Conservation (phyloP, 2,888 invertebrate species). For the Cryptocephalus primarius region DNA sequence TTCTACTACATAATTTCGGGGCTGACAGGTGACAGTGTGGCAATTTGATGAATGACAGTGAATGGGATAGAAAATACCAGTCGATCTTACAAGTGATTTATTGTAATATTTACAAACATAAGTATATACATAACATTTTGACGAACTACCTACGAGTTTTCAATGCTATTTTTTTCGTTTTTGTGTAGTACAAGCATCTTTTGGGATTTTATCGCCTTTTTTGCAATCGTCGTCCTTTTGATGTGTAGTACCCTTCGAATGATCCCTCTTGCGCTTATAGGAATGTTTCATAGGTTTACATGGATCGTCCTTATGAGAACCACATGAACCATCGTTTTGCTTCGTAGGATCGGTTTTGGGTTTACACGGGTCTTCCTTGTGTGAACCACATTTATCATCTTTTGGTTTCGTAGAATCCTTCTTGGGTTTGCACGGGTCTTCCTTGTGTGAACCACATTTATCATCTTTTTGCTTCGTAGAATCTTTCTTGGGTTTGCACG, state of each 20-base stretch:
- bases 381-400: background rate
- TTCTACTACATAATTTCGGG: too few relatives aligned
- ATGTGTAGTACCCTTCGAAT: too few relatives aligned
- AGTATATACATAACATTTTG: too few relatives aligned
- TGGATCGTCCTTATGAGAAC: background rate
- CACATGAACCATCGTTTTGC: background rate
- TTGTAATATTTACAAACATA: too few relatives aligned
- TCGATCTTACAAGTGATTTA: too few relatives aligned
- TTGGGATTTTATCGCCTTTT: background rate
- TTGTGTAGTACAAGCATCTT: background rate
- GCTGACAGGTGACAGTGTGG: too few relatives aligned
- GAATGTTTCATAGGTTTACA: background rate
- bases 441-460: conserved; percentile 1
- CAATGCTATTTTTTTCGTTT: background rate
- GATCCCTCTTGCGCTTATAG: background rate
- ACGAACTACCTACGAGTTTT: background rate
- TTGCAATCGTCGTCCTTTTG: background rate
- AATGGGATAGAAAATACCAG: too few relatives aligned
- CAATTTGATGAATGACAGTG: too few relatives aligned
- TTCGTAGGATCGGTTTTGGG: background rate
- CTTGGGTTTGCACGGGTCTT: conserved; percentile 4
- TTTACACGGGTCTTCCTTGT: conserved; percentile 1
- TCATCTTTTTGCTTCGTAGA: conserved; percentile 2
- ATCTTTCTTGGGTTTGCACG: background rate
- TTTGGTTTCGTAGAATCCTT: background rate